phyloP scores from a whole-genome alignment of 2,797 vertebrate genomes.

The Numenius phaeopus region DNA sequence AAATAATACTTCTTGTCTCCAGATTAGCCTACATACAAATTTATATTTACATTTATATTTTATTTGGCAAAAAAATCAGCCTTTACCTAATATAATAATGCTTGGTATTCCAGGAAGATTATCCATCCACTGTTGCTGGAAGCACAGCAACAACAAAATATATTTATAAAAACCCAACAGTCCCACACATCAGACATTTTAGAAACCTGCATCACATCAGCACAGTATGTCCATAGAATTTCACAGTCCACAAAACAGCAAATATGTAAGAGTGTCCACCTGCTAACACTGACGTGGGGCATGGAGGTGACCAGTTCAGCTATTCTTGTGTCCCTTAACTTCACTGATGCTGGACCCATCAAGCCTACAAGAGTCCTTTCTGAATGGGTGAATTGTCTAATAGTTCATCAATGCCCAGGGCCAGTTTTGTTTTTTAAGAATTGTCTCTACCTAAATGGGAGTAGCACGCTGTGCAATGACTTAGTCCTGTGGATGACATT shows the following conservation, averaged over 20 bases:
- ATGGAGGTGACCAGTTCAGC: neutral
- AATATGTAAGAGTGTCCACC: neutral
- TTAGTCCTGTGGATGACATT: neutral
- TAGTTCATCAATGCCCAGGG: neutral
- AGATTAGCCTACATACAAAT: neutral
- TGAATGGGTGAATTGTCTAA: neutral
- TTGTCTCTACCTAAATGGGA: neutral
- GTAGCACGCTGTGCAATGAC: accelerated
- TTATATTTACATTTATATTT: neutral
- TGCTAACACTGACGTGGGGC: neutral
- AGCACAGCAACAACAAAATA: neutral
- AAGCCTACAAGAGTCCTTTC: neutral
- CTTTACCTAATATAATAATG: neutral
- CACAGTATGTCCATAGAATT: neutral
- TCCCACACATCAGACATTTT: neutral
- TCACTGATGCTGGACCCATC: neutral
- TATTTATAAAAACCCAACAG: neutral
- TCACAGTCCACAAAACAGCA: neutral
- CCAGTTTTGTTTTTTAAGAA: neutral
- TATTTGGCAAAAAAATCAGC: neutral
- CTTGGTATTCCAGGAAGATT: neutral
- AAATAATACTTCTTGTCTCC: constrained; percentile 1
- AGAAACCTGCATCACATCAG: neutral
- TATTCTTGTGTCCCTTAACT: neutral
- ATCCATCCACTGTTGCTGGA: neutral